These are phyloP conservation scores for Drosophila sordidula DNA, from an alignment of 2,888 invertebrate species.

Conservation along the genomic window DNA sequence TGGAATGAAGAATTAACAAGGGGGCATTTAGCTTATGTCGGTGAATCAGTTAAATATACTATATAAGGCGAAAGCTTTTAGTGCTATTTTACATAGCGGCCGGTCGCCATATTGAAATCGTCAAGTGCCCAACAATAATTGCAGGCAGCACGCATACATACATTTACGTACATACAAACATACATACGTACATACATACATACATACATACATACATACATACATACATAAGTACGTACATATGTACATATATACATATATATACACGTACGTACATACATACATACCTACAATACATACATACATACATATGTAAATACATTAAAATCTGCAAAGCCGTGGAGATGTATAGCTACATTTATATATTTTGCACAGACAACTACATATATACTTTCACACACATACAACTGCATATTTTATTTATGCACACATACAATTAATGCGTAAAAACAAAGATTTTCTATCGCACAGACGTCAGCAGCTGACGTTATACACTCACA, in stretches of 20 bases:
- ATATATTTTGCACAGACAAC: not conserved
- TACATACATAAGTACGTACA: not conserved
- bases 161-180: not conserved
- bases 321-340: not conserved
- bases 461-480: conserved; percentile 28
- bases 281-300: not conserved
- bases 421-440: not conserved
- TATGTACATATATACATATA: not conserved
- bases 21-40: not conserved
- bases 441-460: not conserved
- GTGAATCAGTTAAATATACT: conserved; percentile 15
- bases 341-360: not conserved
- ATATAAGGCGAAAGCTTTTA: conserved; percentile 28
- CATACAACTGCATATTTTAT: not conserved
- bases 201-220: not conserved
- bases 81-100: conserved; percentile 12
- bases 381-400: not conserved
- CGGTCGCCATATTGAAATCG: conserved; percentile 53
- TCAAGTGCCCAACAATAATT: conserved; percentile 31
- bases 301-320: not conserved
- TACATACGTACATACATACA: not conserved
- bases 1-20: not conserved
- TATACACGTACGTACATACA: not conserved
- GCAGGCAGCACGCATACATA: not conserved
- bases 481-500: conserved; percentile 9